phyloP scores from a whole-genome alignment of 2,797 vertebrate genomes.

The Bufotes viridis region DNA sequence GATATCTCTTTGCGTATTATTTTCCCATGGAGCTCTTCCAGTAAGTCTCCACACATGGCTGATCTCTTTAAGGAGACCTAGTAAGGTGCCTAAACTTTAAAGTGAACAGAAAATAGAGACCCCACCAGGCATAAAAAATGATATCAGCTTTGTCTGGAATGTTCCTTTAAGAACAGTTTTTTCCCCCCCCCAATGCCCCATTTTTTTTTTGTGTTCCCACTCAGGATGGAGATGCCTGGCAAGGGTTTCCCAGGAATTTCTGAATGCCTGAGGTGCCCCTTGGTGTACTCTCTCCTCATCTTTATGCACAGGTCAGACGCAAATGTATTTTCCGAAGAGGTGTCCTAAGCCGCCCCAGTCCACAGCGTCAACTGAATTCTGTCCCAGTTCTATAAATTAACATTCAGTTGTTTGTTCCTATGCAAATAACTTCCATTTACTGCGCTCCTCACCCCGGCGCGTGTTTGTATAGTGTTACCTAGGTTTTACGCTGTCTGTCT shows the following conservation, averaged over 20 bases:
- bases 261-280: neutral
- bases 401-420: slow-evolving; percentile 13
- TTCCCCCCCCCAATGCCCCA: neutral
- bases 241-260: neutral
- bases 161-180: too few relatives aligned
- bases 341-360: neutral
- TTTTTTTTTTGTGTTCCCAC: too few relatives aligned
- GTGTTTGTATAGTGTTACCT: slow-evolving; percentile 34
- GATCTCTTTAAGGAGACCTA: too few relatives aligned
- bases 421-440: slow-evolving; percentile 37
- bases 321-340: too few relatives aligned
- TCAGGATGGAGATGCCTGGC: neutral
- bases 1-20: too few relatives aligned
- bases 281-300: neutral
- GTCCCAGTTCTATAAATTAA: neutral
- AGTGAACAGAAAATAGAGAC: too few relatives aligned
- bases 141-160: too few relatives aligned
- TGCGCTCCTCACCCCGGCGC: neutral
- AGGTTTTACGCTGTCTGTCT: neutral
- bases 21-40: too few relatives aligned
- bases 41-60: too few relatives aligned
- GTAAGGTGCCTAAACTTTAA: too few relatives aligned
- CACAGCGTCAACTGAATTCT: neutral
- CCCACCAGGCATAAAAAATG: too few relatives aligned
- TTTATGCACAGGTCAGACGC: neutral